These are phyloP conservation scores for Muscidifurax raptorellus DNA, from an alignment of 1,140 invertebrate genomes.

Conservation along the genomic window DNA sequence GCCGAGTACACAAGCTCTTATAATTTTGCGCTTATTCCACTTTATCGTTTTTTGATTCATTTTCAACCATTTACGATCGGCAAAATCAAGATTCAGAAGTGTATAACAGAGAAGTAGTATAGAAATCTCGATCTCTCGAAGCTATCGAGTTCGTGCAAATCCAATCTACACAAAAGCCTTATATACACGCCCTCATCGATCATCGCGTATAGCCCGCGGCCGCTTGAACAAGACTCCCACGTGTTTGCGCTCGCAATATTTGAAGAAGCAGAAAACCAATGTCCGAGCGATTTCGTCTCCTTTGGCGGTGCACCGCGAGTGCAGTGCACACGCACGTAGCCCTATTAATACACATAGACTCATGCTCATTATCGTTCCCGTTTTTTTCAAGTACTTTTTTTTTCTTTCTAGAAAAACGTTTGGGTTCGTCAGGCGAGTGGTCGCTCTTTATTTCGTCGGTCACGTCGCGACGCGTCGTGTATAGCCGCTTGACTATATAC, in stretches of 20 bases:
- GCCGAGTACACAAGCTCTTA: too few relatives aligned
- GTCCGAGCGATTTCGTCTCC: background rate
- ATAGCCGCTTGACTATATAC: too few relatives aligned
- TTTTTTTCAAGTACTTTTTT: background rate
- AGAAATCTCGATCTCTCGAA: too few relatives aligned
- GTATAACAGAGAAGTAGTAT: background rate
- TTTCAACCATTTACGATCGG: background rate
- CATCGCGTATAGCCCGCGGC: background rate
- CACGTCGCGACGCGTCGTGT: background rate
- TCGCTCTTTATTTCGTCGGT: background rate
- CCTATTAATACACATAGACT: background rate
- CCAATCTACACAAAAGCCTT: background rate
- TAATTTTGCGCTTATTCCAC: too few relatives aligned
- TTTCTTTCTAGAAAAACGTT: background rate
- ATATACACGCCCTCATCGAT: slow-evolving; percentile 11
- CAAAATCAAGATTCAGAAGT: background rate
- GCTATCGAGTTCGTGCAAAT: background rate
- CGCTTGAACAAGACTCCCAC: slow-evolving; percentile 16
- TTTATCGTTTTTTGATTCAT: too few relatives aligned
- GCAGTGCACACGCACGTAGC: background rate
- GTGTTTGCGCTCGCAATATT: slow-evolving; percentile 43
- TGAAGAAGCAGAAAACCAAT: slow-evolving; percentile 24
- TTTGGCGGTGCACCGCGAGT: slow-evolving; percentile 33
- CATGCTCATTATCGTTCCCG: background rate
- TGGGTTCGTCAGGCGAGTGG: background rate